Evolutionary conservation across 64 coral and sea anemone genomes (phyloP).

Genomic region (Pachyseris speciosa): DNA sequence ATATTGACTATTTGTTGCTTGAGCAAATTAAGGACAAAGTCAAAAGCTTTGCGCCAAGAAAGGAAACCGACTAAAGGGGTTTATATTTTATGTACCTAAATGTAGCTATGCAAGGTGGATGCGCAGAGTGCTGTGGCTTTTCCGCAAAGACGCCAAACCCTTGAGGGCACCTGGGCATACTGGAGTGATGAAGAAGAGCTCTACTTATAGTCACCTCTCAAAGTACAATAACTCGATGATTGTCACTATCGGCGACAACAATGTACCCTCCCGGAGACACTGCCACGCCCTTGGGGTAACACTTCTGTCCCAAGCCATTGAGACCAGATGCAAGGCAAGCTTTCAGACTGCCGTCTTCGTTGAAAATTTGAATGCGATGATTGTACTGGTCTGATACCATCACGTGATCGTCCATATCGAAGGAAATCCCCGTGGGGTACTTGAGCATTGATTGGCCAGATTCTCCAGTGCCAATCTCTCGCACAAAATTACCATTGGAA

Average conservation of each 20-base stretch:
- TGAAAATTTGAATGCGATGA: constrained; percentile 87
- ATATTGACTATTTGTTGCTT: too few species aligned
- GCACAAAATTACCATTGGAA: constrained; percentile 71
- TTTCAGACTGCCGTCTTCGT: constrained; percentile 60
- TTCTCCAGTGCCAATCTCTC: constrained; percentile 70
- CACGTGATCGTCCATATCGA: constrained; percentile 89
- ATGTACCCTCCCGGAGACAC: constrained; percentile 78
- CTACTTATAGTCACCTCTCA: background rate
- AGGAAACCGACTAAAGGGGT: too few species aligned
- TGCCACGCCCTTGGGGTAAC: constrained; percentile 93
- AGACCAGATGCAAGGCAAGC: constrained; percentile 70
- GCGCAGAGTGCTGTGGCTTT: too few species aligned
- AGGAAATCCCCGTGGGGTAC: constrained; percentile 93
- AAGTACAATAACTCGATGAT: constrained; percentile 86
- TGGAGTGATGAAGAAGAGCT: background rate
- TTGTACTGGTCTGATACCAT: constrained; percentile 98
- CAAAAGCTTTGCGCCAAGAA: too few species aligned
- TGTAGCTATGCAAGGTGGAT: too few species aligned
- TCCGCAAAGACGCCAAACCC: too few species aligned
- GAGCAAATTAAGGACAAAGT: too few species aligned
- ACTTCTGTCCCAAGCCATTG: constrained; percentile 71
- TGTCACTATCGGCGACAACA: constrained; percentile 94
- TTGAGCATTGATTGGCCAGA: constrained; percentile 53
- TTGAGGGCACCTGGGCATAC: too few species aligned
- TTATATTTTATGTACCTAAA: too few species aligned